phyloP scores from a whole-genome alignment of 2,888 invertebrate species.

The Lithophane ornitopus region DNA sequence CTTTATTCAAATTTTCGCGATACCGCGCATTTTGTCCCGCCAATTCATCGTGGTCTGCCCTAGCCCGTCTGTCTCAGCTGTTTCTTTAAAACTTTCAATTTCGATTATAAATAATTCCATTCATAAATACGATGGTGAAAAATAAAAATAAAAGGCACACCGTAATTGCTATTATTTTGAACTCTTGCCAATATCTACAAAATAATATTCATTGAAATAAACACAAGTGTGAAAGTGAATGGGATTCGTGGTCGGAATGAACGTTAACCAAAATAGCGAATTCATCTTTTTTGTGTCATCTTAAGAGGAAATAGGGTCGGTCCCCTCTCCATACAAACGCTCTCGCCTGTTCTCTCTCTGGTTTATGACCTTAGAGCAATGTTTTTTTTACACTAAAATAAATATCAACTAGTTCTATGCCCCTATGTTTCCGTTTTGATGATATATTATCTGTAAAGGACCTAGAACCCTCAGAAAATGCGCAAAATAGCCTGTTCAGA shows the following conservation, averaged over 20 bases:
- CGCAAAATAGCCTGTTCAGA: too few species aligned
- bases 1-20: neutral
- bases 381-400: too few species aligned
- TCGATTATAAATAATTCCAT: conserved; percentile 42
- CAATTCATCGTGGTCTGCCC: neutral
- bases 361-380: too few species aligned
- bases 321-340: too few species aligned
- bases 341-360: too few species aligned
- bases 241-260: neutral
- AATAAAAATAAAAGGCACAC: conserved; percentile 21
- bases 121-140: conserved; percentile 23
- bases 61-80: neutral
- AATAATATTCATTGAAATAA: conserved; percentile 30
- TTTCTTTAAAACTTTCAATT: neutral
- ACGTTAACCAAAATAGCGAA: neutral
- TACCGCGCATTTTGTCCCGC: neutral
- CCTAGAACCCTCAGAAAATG: too few species aligned
- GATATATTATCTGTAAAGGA: too few species aligned
- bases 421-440: too few species aligned
- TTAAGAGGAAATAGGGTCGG: too few species aligned
- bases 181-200: conserved; percentile 39
- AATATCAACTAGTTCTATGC: too few species aligned
- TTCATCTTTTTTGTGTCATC: too few species aligned
- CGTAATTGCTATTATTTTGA: conserved; percentile 45
- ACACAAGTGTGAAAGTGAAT: conserved; percentile 19